Base-by-base conservation (phyloP, 2,888 invertebrate genomes). In the Lingula anatina region DNA sequence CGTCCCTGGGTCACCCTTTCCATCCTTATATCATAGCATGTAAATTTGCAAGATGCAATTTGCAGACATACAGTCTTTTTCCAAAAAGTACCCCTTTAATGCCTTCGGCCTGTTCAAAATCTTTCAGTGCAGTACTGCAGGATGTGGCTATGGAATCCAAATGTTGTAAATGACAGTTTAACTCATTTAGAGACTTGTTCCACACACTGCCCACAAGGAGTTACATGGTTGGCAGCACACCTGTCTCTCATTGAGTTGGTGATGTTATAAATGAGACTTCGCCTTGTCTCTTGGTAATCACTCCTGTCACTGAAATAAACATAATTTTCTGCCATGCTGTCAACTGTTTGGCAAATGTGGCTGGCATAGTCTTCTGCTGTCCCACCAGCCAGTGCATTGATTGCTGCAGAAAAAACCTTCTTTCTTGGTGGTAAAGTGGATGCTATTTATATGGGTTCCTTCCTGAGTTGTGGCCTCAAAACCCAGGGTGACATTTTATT, bases 381-480 rank as follows among this genome's bases (percentile, higher is more conserved):
- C 7, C 50, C 55, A 12, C 50, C 53, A 15, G 55, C 41, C 18
- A 54, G 28, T 38, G 50, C 47, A 40, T 55, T 53, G 23, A 54
- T 27, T 15, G 55, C 47, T 25, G 36, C 27, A 12, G 38, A 47
- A 20, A 35, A n/a, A 5, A 40, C 47, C 47, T 25, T 40, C 43
- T 5, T 44, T 31, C 35, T 24, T 24, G 20, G 41, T 54, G 12
- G 55, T 55, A 28, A 55, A 7, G 35, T 55, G 55, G 25, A 55
- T 42, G 26, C 48, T 45, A 42, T 55, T 55, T n/a, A n/a, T n/a
- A n/a, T 55, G 53, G 21, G 38, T 27, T 4, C 50, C 53, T 40
- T 55, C 55, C 36, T 55, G 55, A 2, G 55, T 55, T 0, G 50
- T 55, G 7, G 53, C 45, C 27, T 55, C 50, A 20, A 55, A 55